A percentile compares a stretch with the other conserved stretches of the same genome.
Evolutionary conservation across 2,888 invertebrate species (phyloP).

Genomic region (Xanthorhoe spadicearia): DNA sequence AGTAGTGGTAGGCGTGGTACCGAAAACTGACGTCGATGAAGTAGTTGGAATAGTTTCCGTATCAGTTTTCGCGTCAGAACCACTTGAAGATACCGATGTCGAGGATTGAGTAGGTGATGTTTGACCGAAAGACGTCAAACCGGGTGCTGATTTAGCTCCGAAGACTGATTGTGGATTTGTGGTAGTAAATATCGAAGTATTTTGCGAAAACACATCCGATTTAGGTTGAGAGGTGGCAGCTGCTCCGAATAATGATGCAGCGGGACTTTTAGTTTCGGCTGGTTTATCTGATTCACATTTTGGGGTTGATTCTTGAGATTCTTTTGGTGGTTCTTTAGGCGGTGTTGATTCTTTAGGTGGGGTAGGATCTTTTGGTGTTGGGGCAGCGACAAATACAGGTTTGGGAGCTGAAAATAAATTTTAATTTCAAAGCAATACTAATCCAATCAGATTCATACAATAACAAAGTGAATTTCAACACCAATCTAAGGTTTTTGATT

Average conservation of each 20-base stretch:
- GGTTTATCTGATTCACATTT: slow-evolving; percentile 34
- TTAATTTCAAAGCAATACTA: neutral
- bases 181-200: slow-evolving; percentile 38
- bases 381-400: slow-evolving; percentile 43
- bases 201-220: slow-evolving; percentile 42
- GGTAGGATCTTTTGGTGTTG: slow-evolving; percentile 25
- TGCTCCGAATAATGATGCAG: slow-evolving; percentile 62
- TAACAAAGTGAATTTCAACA: neutral
- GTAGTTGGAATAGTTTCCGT: slow-evolving; percentile 38
- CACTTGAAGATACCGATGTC: slow-evolving; percentile 13
- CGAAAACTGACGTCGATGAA: slow-evolving; percentile 48
- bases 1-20: slow-evolving; percentile 34
- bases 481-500: too few species aligned
- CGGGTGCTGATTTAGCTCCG: slow-evolving; percentile 23
- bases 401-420: slow-evolving; percentile 51
- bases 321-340: slow-evolving; percentile 18
- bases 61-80: slow-evolving; percentile 34
- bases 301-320: slow-evolving; percentile 39
- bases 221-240: slow-evolving; percentile 51
- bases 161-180: slow-evolving; percentile 35
- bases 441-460: neutral
- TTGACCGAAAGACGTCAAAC: slow-evolving; percentile 25
- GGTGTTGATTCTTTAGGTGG: slow-evolving; percentile 17
- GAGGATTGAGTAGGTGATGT: slow-evolving; percentile 23
- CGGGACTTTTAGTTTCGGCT: slow-evolving; percentile 43